Conservation (phyloP, 64 coral and sea anemone species). For the Actinia tenebrosa region DNA sequence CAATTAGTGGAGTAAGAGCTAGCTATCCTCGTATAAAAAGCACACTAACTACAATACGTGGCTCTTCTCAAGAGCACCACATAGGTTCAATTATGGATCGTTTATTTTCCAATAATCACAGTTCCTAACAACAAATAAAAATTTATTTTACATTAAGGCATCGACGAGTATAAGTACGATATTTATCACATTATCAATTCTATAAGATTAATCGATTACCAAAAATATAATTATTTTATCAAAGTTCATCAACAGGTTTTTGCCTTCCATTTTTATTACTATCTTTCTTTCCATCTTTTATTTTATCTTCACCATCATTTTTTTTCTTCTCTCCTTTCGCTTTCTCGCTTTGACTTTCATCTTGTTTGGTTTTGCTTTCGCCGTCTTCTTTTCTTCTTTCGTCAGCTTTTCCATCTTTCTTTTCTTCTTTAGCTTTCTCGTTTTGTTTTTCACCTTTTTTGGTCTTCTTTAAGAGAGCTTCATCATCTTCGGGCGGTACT, state of each 20-base stretch:
- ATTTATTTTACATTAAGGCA: no score
- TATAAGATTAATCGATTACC: no score
- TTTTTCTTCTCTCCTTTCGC: background rate
- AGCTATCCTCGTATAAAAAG: no score
- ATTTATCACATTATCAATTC: no score
- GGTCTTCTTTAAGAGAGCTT: background rate
- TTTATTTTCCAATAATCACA: no score
- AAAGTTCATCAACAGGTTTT: background rate
- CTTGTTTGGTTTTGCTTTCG: background rate
- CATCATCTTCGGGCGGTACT: slow-evolving; percentile 2
- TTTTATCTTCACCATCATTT: background rate
- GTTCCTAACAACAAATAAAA: no score
- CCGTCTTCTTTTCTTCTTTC: background rate
- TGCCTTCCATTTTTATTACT: background rate
- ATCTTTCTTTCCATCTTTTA: no score
- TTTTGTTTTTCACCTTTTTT: background rate
- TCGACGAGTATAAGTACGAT: no score
- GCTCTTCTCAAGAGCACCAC: no score
- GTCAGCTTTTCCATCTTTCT: background rate
- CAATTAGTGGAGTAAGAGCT: no score
- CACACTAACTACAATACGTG: no score
- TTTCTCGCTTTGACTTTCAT: background rate
- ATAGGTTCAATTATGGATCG: no score
- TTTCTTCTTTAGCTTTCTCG: background rate
- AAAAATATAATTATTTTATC: background rate